Conservation (phyloP, 2,797 vertebrate genomes). For the Peromyscus aztecus region DNA sequence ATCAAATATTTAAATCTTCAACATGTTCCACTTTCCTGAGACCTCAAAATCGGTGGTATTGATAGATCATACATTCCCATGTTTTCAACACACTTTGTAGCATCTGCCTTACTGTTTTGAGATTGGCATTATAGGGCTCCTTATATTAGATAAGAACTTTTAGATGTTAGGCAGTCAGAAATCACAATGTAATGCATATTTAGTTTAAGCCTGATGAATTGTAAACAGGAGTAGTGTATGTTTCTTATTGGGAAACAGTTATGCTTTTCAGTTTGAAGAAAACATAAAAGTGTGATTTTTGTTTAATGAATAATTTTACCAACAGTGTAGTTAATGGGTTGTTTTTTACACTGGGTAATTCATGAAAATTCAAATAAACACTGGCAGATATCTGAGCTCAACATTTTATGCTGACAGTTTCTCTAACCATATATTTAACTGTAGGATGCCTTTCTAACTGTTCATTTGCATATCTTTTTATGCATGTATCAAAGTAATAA, state of each 20-base stretch:
- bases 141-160: not conserved
- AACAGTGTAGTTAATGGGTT: not conserved
- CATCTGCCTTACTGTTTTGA: not conserved
- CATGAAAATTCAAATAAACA: slow-evolving; percentile 11
- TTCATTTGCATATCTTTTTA: not conserved
- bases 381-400: not conserved
- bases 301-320: slow-evolving; percentile 40
- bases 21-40: not conserved
- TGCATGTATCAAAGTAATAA: not conserved
- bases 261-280: not conserved
- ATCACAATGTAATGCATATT: not conserved
- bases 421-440: slow-evolving; percentile 60
- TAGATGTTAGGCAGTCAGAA: not conserved
- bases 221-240: not conserved
- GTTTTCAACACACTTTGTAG: not conserved
- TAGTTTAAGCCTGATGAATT: not conserved
- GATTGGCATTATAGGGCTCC: not conserved
- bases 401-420: slow-evolving; percentile 22
- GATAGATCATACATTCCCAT: not conserved
- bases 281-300: not conserved
- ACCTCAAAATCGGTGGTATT: not conserved
- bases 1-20: not conserved
- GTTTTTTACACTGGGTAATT: not conserved
- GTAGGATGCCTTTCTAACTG: slow-evolving; percentile 19
- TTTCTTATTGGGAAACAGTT: slow-evolving; percentile 28